Base-by-base conservation (phyloP, 35 echinoderm and acorn worm species). In the Anneissia japonica region DNA sequence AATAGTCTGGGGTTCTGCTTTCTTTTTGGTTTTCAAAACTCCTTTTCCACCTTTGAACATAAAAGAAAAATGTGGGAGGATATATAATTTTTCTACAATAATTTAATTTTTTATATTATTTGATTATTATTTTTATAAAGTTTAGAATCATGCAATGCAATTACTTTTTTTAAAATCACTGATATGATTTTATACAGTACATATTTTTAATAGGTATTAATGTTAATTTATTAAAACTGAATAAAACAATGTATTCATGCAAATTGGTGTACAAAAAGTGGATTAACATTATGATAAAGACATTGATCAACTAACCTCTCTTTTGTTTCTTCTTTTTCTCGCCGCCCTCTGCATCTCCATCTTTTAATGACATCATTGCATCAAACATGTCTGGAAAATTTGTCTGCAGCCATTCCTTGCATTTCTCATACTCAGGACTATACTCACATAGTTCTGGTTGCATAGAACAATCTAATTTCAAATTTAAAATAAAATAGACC, bases 11-110 rank as follows among this genome's bases (percentile, higher is more conserved):
- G 91, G 91, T 75, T 93, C 95, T 31, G 82, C 85, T 86, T 93
- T 93, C 86, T 97, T 97, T 83, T 93, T 97, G 0, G 91, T 84
- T 82, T 97, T 97, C 12, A 93, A 86, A 6, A 93, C 91, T 40
- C 95, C 95, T 87, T 89, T 93, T 34, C 91, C 95, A 75, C 95
- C 95, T 93, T 72, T 46, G 19, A 31, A 56, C 26, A 75, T 35
- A 83, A 72, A 79, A 34, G 0, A 39, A 13, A 85, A 13, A 74
- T 4, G 13, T 72, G 33, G n/a, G n/a, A n/a, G n/a, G n/a, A n/a
- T n/a, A n/a, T n/a, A n/a, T n/a, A n/a, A n/a, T n/a, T n/a, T n/a
- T n/a, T n/a, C n/a, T n/a, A n/a, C n/a, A n/a, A n/a, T n/a, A n/a
- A n/a, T n/a, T n/a, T n/a, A n/a, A n/a, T n/a, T n/a, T n/a, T n/a